Percentiles rank a stretch among this genome's conserved stretches.
These are phyloP conservation scores for Netelia inedita DNA, from an alignment of 2,888 invertebrate genomes.

Conservation along the genomic window DNA sequence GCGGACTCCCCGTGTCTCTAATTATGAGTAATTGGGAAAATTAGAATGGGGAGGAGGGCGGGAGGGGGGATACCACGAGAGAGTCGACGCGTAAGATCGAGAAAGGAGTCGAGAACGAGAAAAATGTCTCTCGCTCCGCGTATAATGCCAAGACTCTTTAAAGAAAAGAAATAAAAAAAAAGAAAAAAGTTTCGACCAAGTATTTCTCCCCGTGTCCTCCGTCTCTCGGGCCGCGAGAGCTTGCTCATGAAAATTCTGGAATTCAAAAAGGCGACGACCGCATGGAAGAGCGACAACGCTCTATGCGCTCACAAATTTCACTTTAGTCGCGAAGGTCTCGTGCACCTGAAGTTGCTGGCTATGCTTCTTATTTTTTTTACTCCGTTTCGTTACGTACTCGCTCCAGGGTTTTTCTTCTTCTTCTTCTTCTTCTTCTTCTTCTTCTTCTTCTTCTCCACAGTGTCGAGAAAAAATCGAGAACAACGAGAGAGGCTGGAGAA, in stretches of 20 bases:
- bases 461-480: constrained; percentile 26
- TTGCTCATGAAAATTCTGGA: constrained; percentile 43
- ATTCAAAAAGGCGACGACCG: constrained; percentile 40
- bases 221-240: constrained; percentile 11
- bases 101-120: constrained; percentile 37
- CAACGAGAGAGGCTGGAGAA: constrained; percentile 45
- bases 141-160: background rate
- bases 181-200: constrained; percentile 19
- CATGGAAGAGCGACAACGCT: constrained; percentile 43
- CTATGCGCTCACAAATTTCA: constrained; percentile 42
- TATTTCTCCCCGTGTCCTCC: constrained; percentile 12
- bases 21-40: constrained; percentile 67
- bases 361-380: no score
- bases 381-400: no score
- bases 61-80: constrained; percentile 2
- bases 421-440: no score
- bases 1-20: constrained; percentile 47
- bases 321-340: background rate
- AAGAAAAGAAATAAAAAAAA: constrained; percentile 20
- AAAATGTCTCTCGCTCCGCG: constrained; percentile 13
- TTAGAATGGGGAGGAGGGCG: constrained; percentile 51
- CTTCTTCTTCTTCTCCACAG: background rate
- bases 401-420: no score
- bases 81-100: constrained; percentile 44
- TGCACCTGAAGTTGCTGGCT: no score